Percentiles rank a stretch among this genome's conserved stretches.
Evolutionary conservation across 2,797 vertebrate species (phyloP).

Genomic region (Capromys pilorides): DNA sequence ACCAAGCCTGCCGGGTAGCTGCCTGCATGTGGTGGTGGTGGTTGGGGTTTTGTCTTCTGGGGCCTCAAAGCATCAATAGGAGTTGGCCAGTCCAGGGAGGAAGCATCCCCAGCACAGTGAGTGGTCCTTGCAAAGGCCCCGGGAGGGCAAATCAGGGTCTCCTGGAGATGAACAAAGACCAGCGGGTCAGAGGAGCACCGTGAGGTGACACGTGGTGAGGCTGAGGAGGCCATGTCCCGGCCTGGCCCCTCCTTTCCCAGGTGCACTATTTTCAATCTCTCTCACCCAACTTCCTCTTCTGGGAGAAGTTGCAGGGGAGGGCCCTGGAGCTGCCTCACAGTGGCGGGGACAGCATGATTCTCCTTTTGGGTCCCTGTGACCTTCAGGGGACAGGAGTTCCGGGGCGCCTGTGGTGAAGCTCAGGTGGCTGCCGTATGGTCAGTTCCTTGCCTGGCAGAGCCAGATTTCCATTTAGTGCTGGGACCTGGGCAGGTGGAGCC

Average conservation of each 20-base stretch:
- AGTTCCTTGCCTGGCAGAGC: background rate
- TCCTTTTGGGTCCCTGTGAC: background rate
- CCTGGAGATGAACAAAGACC: background rate
- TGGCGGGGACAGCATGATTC: background rate
- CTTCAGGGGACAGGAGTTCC: too few relatives aligned
- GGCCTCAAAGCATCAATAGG: background rate
- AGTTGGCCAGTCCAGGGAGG: background rate
- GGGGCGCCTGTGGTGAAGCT: background rate
- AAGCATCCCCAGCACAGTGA: background rate
- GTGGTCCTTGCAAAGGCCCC: background rate
- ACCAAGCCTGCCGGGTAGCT: background rate
- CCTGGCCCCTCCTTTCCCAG: background rate
- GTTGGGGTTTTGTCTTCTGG: background rate
- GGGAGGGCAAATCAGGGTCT: background rate
- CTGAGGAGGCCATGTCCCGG: accelerated
- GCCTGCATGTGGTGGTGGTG: background rate
- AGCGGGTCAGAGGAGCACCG: background rate
- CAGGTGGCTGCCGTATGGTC: accelerated
- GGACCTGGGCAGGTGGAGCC: background rate
- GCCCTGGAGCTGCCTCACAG: background rate
- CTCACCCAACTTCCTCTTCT: constrained; percentile 46
- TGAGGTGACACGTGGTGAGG: accelerated
- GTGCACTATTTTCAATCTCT: background rate
- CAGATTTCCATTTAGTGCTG: background rate
- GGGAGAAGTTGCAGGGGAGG: background rate